Base-by-base conservation (phyloP, 2,888 invertebrate genomes). In the Apamea monoglypha region DNA sequence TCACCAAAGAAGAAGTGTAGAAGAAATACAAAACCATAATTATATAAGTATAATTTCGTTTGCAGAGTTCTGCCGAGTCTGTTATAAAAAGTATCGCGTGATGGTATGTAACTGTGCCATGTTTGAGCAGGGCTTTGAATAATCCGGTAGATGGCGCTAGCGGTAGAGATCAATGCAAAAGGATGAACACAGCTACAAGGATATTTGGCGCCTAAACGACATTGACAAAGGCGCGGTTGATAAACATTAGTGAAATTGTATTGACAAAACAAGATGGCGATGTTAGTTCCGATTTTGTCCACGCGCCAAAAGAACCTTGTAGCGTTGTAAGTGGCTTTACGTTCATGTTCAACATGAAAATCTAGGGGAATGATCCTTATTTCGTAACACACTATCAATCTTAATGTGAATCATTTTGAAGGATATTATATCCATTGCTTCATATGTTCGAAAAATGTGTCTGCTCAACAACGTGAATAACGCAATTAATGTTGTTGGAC, bases 51-150 rank as follows among this genome's bases (percentile, higher is more conserved):
- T 69, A 66, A 66, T 74, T 84, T 86, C 61, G 77, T 67, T 70
- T 59, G 56, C 47, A 68, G 67, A 47, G 10, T 47, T 70, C 86
- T 86, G 82, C 66, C 73, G 32, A 73, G 74, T 75, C 40, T 73
- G 53, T 75, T 32, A 47, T 40, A 61, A 63, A 71, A 74, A 75
- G 47, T 63, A 73, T 63, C n/a, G 53, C 74, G 53, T 66, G 74
- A 72, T 68, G 72, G 82, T 72, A 59, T 75, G 16, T 29, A 44
- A 68, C 50, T 73, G 74, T 75, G 83, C 59, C 70, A 63, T 63
- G 69, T 69, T 88, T 87, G 89, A 87, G 83, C 87, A 81, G 69
- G 53, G 66, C 18, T 81, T 70, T 77, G 32, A 14, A 70, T 40
- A 47, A 40, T 75, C 56, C 74, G 59, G 18, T 66, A 80, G 76